phyloP scores from a whole-genome alignment of 1,140 invertebrate genomes.

The Nylanderia fulva region DNA sequence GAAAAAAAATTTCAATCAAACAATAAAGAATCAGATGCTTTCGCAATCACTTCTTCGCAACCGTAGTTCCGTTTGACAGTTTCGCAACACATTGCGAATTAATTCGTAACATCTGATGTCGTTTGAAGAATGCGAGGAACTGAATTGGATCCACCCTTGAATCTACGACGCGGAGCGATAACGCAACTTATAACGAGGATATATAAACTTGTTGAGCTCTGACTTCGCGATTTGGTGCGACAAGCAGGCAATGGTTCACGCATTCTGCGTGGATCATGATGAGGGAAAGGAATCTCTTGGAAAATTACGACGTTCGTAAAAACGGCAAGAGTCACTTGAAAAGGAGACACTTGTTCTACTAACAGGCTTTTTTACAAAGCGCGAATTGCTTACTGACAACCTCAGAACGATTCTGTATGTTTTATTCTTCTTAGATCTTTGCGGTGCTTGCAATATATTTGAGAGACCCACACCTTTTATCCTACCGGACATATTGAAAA shows the following conservation, averaged over 20 bases:
- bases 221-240: constrained; percentile 69
- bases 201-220: constrained; percentile 25
- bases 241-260: constrained; percentile 49
- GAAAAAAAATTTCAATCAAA: not conserved
- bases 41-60: too few species aligned
- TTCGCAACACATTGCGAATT: not conserved
- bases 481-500: too few species aligned
- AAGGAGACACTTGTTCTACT: constrained; percentile 67
- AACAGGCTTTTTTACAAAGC: constrained; percentile 54
- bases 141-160: not conserved
- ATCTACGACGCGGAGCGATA: not conserved
- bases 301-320: constrained; percentile 68
- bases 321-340: constrained; percentile 65
- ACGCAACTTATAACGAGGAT: constrained; percentile 13
- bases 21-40: too few species aligned
- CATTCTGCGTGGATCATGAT: constrained; percentile 37
- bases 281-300: constrained; percentile 70
- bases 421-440: constrained; percentile 6
- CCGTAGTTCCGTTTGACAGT: not conserved
- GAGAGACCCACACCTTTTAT: not conserved
- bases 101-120: not conserved
- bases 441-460: not conserved
- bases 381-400: not conserved
- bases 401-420: not conserved
- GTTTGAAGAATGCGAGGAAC: not conserved